Base-by-base conservation (phyloP, 2,888 invertebrate species). In the Leptinotarsa peninsularis region DNA sequence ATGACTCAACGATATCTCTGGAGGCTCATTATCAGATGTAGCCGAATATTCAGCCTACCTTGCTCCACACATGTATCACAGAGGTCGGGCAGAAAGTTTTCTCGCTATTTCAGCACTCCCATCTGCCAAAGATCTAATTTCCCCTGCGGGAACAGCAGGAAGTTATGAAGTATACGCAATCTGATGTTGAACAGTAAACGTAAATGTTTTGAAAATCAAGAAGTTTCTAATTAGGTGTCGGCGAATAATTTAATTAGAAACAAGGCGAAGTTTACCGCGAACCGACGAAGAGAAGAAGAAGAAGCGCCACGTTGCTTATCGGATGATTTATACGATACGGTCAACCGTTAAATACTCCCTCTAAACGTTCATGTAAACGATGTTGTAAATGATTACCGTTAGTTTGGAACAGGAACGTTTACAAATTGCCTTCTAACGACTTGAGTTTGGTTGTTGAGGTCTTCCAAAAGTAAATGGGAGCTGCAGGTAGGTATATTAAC, bases 271-370 rank as follows among this genome's bases (percentile, higher is more conserved):
- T 85, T 85, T 81, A 76, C 77, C 79, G 78, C 82, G 78, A 81
- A 80, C 80, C 81, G 81, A 58, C 82, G 81, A 81, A 81, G n/a
- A 82, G 81, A 81, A 82, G 81, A 74, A 79, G 81, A 81, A 82
- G 81, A 75, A 78, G 80, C 80, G 77, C 78, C 79, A 67, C 66
- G 72, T 73, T 79, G 73, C 82, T 84, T 85, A 85, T 84, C 84
- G 82, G 82, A 85, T 85, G 84, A 85, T 85, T 85, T 84, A 85
- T 84, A 81, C 78, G 78, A 80, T 79, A 83, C 82, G 84, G 84
- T 82, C 85, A 84, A 80, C 82, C 82, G 81, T 84, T 85, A 84
- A 85, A 83, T 58, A 49, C 82, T 79, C 49, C 49, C 83, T 83
- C 81, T 82, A 83, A 82, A 83, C 83, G 84, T 80, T 81, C 83